A percentile compares a stretch with the other conserved stretches of the same genome.
Conservation (phyloP, 2,113 vertebrate species). For the Leucopsar rothschildi region DNA sequence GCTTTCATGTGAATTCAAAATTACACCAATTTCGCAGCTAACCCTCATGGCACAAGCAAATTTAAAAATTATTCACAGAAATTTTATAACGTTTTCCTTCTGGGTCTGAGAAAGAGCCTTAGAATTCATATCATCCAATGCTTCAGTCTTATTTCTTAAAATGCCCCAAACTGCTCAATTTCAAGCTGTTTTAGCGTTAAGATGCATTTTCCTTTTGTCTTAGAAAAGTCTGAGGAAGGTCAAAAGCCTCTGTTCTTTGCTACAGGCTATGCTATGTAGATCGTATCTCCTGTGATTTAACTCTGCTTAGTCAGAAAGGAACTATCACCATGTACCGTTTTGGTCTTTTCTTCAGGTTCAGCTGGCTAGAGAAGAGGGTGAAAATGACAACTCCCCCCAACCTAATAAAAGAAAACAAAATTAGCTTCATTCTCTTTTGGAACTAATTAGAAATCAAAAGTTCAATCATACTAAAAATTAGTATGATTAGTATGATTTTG, state of each 20-base stretch:
- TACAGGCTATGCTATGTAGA: not conserved
- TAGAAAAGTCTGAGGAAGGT: conserved; percentile 1
- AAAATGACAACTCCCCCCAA: not conserved
- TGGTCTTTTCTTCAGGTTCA: not conserved
- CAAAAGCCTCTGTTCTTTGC: not conserved
- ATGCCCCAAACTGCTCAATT: not conserved
- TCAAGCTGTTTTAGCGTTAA: not conserved
- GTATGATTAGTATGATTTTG: not conserved
- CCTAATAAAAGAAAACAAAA: not conserved
- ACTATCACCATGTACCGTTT: not conserved
- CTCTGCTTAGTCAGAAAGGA: not conserved
- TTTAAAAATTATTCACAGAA: conserved; percentile 23
- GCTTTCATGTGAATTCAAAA: not conserved
- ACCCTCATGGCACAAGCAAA: not conserved
- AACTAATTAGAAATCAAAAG: not conserved
- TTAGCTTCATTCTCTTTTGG: not conserved
- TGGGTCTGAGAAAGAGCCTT: not conserved
- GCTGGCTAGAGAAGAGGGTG: not conserved
- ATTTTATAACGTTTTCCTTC: not conserved
- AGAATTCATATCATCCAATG: not conserved
- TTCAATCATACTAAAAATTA: not conserved
- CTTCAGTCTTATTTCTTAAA: not conserved
- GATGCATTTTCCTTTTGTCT: conserved; percentile 12
- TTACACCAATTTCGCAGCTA: not conserved
- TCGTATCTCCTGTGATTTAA: conserved; percentile 11